Evolutionary conservation across 2,888 invertebrate genomes (phyloP), one percentile per base, ranked within the genome.

Genomic region (Brachypterus glaber): DNA sequence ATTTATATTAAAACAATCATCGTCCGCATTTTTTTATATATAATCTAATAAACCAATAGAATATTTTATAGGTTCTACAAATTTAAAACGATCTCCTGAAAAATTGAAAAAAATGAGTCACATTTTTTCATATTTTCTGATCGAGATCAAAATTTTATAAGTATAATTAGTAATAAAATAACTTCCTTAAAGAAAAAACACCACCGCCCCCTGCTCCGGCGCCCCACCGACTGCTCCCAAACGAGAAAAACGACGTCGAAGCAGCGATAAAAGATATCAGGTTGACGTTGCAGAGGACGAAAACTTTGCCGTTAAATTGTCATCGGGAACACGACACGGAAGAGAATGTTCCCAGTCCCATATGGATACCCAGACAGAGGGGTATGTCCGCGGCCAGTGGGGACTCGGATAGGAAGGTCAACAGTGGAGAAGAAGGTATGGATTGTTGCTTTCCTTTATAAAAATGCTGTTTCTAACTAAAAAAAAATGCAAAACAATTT

Each of bases 261-360:
- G 77, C 84, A 51, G 82, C 84, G 25, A 79, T 86, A 55, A 84
- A 84, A 59, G 89, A 89, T 51, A 89, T 90, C 52, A 77, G 88
- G 35, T 76, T 86, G 54, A 82, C 79, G 45, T 66, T 86, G 47
- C 87, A 77, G 67, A 76, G 82, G 63, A 80, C 80, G 37, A 78
- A 78, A 62, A 73, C 76, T 12, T 62, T 77, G 43, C 76, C 77
- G 17, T 66, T 74, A 11, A 72, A 73, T 44, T 61, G 61, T 46
- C 64, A 57, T 48, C 61, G 55, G 18, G 63, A 58, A 42, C 64
- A 59, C 49, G 69, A 63, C 52, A 62, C 55, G 60, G 73, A 53
- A 66, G 73, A 45, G 45, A 64, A 66, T 41, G 69, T 68, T 24
- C 68, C 71, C 43, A 79, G 78, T 47, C 78, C 81, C 8, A 74